phyloP scores from a whole-genome alignment of 2,888 invertebrate genomes.

The Dysmachus trigonus region DNA sequence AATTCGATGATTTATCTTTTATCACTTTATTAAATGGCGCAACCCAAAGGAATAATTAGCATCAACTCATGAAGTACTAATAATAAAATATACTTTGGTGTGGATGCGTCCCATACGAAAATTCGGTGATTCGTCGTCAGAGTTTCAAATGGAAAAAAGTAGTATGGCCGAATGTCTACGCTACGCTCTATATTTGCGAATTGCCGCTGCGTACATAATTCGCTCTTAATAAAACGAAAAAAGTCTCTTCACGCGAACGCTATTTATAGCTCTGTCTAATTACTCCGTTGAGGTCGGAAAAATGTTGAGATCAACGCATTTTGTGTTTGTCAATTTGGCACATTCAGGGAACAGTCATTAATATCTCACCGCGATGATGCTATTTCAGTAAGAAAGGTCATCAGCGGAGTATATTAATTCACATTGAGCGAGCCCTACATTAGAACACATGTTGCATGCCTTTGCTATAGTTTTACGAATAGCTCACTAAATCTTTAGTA shows the following conservation, averaged over 20 bases:
- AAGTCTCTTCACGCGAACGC: not conserved
- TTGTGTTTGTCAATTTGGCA: slow-evolving; percentile 24
- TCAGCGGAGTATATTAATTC: slow-evolving; percentile 35
- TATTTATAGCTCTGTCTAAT: slow-evolving; percentile 1
- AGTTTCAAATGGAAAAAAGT: not conserved
- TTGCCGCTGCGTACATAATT: not conserved
- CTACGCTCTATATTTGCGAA: not conserved
- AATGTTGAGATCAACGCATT: slow-evolving; percentile 13
- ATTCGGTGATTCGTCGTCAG: not conserved
- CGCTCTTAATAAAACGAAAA: not conserved
- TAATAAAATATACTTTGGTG: not conserved
- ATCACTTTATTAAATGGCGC: not conserved
- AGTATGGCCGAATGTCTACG: not conserved
- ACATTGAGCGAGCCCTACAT: not conserved
- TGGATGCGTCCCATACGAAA: not conserved
- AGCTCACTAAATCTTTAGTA: not conserved
- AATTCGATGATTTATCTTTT: not conserved
- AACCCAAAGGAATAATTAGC: not conserved
- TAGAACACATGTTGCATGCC: not conserved
- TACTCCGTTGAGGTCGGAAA: not conserved
- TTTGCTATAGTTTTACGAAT: not conserved
- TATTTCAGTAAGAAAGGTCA: slow-evolving; percentile 46
- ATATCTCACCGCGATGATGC: not conserved
- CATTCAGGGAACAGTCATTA: slow-evolving; percentile 4
- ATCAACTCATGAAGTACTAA: not conserved